Base-by-base conservation (phyloP, 2,888 invertebrate genomes). In the Drosophila anceps region DNA sequence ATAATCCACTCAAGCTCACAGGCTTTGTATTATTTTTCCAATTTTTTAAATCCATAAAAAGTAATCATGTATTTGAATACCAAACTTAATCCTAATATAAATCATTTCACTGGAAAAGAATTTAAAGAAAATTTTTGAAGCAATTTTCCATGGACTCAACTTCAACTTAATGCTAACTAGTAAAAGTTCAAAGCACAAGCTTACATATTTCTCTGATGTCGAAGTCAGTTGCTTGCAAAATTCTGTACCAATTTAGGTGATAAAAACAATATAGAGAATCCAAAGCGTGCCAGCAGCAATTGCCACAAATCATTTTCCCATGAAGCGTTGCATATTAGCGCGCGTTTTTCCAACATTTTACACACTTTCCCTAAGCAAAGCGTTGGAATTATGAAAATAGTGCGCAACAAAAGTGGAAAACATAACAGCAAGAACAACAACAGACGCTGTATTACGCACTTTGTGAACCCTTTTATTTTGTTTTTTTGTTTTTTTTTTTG, bases 401-500 rank as follows among this genome's bases (percentile, higher is more conserved):
- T 76, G 68, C 46, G 48, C 76, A 67, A 37, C 51, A 44, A 69
- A 71, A 84, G 69, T 66, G 55, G 43, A 64, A 73, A 80, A 54
- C 48, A 67, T 66, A 57, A 68, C 62, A 65, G 50, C 27, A 51
- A 53, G 31, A 48, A 39, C 37, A 54, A 50, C 48, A 64, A 48
- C 41, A 59, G 51, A 29, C 44, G 43, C 51, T 68, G 53, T 60
- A 68, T 76, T 68, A 73, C 79, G 82, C 81, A 81, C 63, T 75
- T 74, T 31, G 72, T 55, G 62, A 76, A 81, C 82, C 87, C 82
- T 82, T 84, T 85, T 73, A 65, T 60, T 20, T 80, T 76, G 77
- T 85, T 70, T 68, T n/a, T n/a, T n/a, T n/a, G n/a, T n/a, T 60
- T 20, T 80, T 76, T 77, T 85, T 70, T 68, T 61, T 20, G 27